Evolutionary conservation across 1,140 invertebrate species (phyloP).

Genomic region (Agraylea sexmaculata): DNA sequence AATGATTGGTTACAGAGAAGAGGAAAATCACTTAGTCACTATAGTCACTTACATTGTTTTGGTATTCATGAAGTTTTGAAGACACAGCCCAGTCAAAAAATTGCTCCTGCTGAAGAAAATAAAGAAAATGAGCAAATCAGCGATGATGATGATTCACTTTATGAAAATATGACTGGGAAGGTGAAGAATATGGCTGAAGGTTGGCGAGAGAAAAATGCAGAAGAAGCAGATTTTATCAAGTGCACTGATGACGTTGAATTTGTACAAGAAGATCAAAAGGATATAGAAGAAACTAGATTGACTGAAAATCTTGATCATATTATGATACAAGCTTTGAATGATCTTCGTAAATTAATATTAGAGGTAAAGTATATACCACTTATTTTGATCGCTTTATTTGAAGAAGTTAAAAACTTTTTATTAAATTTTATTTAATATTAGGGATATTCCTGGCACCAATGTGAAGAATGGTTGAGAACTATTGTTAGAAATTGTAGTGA

Average conservation of each 20-base stretch:
- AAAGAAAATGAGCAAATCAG: slow-evolving; percentile 42
- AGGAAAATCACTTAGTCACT: slow-evolving; percentile 37
- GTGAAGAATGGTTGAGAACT: slow-evolving; percentile 39
- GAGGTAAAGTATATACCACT: slow-evolving; percentile 22
- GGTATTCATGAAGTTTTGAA: slow-evolving; percentile 26
- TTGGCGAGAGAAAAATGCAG: slow-evolving; percentile 6
- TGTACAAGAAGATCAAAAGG: slow-evolving; percentile 2
- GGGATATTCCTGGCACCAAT: slow-evolving; percentile 35
- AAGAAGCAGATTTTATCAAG: neutral
- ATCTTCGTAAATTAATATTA: slow-evolving; percentile 27
- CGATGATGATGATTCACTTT: slow-evolving; percentile 31
- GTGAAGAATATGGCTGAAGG: slow-evolving; percentile 17
- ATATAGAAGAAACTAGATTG: too few relatives aligned
- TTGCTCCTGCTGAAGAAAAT: slow-evolving; percentile 37
- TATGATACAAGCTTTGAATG: slow-evolving; percentile 24
- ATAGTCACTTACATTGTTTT: slow-evolving; percentile 42
- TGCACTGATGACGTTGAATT: slow-evolving; percentile 5
- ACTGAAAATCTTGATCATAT: slow-evolving; percentile 8
- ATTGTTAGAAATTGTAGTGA: slow-evolving; percentile 31
- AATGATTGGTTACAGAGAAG: slow-evolving; percentile 38
- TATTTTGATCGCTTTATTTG: slow-evolving; percentile 9
- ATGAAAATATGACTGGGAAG: slow-evolving; percentile 29
- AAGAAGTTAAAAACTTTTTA: slow-evolving; percentile 9
- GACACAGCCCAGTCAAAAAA: slow-evolving; percentile 15
- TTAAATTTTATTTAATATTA: slow-evolving; percentile 16